A percentile compares a stretch with the other conserved stretches of the same genome.
Conservation (phyloP, 2,113 vertebrate genomes). For the Malurus cyaneus region DNA sequence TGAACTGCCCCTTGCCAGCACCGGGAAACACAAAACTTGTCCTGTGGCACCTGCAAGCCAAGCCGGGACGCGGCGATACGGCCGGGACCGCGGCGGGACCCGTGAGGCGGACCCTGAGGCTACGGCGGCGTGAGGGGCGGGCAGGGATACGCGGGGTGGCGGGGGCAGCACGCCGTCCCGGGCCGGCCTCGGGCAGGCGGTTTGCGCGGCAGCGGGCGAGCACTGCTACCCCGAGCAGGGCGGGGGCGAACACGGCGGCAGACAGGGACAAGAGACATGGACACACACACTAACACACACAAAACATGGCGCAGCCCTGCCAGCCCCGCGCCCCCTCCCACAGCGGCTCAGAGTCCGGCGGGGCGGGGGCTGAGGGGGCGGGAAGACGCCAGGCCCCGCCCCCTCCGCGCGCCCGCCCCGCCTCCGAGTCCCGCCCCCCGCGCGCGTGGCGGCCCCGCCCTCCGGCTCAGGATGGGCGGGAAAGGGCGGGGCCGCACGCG, state of each 20-base stretch:
- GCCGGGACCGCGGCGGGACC: not conserved
- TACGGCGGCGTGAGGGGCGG: not conserved
- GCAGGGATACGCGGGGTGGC: accelerated
- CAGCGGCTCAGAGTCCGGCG: too few relatives aligned
- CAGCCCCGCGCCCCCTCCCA: too few relatives aligned
- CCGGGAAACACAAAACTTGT: accelerated
- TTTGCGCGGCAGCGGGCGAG: accelerated
- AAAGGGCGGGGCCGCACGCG: too few relatives aligned
- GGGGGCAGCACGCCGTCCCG: not conserved
- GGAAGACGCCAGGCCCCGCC: too few relatives aligned
- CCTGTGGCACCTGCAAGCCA: not conserved
- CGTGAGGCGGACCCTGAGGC: not conserved
- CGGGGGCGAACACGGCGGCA: too few relatives aligned
- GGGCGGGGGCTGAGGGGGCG: too few relatives aligned
- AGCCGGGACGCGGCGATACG: too few relatives aligned
- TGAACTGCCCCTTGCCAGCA: accelerated
- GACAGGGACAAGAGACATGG: not conserved
- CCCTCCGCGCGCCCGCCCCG: too few relatives aligned
- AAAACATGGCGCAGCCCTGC: accelerated
- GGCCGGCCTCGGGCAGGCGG: not conserved
- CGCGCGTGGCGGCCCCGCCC: too few relatives aligned
- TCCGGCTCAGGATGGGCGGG: too few relatives aligned
- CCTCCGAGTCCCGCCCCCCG: too few relatives aligned
- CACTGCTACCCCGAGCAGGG: too few relatives aligned
- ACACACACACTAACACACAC: accelerated